These are phyloP conservation scores for Chelon auratus DNA, from an alignment of 2,797 vertebrate species.

Conservation along the genomic window DNA sequence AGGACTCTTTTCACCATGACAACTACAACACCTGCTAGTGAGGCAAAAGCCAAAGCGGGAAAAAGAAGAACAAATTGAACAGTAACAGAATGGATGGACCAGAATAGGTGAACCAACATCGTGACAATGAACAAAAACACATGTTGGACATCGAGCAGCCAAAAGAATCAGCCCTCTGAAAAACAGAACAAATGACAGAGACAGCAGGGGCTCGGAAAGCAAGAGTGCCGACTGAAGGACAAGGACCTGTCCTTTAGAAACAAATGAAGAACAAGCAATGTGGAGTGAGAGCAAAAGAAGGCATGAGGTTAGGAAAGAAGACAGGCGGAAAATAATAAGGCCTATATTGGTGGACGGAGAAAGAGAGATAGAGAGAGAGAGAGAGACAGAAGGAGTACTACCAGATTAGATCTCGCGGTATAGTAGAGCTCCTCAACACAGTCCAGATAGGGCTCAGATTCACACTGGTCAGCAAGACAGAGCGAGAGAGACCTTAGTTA, in stretches of 20 bases:
- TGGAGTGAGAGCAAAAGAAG: neutral
- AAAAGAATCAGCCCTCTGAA: constrained; percentile 50
- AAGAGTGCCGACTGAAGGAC: constrained; percentile 42
- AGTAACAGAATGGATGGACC: constrained; percentile 56
- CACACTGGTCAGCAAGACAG: constrained; percentile 93
- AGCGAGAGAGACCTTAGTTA: constrained; percentile 88
- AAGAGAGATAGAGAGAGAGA: constrained; percentile 62
- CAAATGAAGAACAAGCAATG: constrained; percentile 23
- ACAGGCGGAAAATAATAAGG: constrained; percentile 5
- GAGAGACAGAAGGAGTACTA: constrained; percentile 83
- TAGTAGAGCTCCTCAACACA: constrained; percentile 98
- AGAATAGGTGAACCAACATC: constrained; percentile 45
- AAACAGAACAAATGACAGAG: constrained; percentile 48
- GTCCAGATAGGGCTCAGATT: constrained; percentile 96
- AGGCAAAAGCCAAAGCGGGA: constrained; percentile 57
- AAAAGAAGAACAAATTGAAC: constrained; percentile 42
- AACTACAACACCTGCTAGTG: constrained; percentile 67
- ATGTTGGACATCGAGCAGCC: constrained; percentile 54
- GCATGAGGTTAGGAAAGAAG: constrained; percentile 20
- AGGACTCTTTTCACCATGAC: constrained; percentile 50
- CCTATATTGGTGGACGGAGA: constrained; percentile 39
- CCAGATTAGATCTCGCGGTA: constrained; percentile 99
- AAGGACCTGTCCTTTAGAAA: constrained; percentile 48
- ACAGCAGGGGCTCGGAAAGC: constrained; percentile 72
- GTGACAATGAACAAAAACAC: constrained; percentile 38